These are phyloP conservation scores for Pelusios castaneus DNA, from an alignment of 2,113 vertebrate genomes.

Conservation along the genomic window DNA sequence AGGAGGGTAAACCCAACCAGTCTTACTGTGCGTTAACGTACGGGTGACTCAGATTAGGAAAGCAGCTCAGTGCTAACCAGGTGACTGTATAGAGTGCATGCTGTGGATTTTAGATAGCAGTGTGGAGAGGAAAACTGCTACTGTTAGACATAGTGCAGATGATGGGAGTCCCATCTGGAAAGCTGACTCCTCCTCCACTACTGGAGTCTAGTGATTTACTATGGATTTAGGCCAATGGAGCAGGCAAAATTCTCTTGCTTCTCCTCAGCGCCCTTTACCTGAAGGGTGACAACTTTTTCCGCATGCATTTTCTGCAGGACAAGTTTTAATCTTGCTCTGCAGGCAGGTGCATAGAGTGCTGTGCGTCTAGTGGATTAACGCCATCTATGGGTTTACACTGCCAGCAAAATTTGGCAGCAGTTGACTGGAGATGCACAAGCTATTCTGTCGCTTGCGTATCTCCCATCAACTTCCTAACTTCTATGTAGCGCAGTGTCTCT, in stretches of 20 bases:
- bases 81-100: background rate
- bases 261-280: background rate
- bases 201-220: background rate
- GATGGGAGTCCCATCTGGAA: background rate
- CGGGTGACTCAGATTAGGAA: background rate
- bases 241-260: background rate
- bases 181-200: rapidly evolving
- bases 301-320: background rate
- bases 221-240: background rate
- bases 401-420: too few relatives aligned
- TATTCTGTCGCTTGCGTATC: too few relatives aligned
- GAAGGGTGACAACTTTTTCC: background rate
- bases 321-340: background rate
- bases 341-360: background rate
- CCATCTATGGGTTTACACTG: too few relatives aligned
- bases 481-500: too few relatives aligned
- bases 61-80: background rate
- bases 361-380: background rate
- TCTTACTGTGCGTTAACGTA: background rate
- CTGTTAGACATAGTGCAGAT: background rate
- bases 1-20: background rate
- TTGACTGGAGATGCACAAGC: too few relatives aligned
- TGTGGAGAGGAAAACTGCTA: background rate
- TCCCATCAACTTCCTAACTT: too few relatives aligned
- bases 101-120: background rate